These are phyloP conservation scores for Drosophila sulfurigaster DNA, from an alignment of 1,140 invertebrate species.

Conservation along the genomic window DNA sequence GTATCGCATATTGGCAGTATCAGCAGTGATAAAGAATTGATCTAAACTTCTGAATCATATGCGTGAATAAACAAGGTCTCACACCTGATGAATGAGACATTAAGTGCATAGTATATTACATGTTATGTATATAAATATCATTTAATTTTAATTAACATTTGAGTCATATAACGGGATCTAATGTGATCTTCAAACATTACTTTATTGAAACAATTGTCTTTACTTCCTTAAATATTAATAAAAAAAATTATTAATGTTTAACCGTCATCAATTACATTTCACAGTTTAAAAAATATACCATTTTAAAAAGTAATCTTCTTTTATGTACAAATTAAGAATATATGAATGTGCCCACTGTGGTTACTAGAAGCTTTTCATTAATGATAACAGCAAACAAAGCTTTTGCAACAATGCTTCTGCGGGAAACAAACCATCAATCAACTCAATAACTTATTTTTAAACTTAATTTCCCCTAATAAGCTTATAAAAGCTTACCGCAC, in stretches of 20 bases:
- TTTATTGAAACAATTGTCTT: too few species aligned
- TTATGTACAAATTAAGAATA: too few species aligned
- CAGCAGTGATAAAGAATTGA: constrained; percentile 13
- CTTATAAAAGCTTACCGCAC: background rate
- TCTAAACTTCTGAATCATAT: constrained; percentile 6
- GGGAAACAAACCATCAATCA: background rate
- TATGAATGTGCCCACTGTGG: background rate
- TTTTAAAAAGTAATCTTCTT: too few species aligned
- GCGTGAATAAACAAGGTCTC: background rate
- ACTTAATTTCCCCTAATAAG: background rate
- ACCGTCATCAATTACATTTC: too few species aligned
- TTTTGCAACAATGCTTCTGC: background rate
- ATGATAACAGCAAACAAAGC: background rate
- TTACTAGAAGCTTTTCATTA: background rate
- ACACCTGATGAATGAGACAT: background rate
- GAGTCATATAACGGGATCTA: too few species aligned
- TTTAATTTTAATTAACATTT: too few species aligned
- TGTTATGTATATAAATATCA: too few species aligned
- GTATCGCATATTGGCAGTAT: background rate
- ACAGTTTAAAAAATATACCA: too few species aligned
- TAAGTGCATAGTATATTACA: too few species aligned
- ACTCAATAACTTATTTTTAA: background rate
- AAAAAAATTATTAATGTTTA: too few species aligned
- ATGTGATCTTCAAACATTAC: too few species aligned
- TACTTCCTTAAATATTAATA: too few species aligned